These are phyloP conservation scores for Schlechtendalia chinensis DNA, from an alignment of 1,140 invertebrate species.

Conservation along the genomic window DNA sequence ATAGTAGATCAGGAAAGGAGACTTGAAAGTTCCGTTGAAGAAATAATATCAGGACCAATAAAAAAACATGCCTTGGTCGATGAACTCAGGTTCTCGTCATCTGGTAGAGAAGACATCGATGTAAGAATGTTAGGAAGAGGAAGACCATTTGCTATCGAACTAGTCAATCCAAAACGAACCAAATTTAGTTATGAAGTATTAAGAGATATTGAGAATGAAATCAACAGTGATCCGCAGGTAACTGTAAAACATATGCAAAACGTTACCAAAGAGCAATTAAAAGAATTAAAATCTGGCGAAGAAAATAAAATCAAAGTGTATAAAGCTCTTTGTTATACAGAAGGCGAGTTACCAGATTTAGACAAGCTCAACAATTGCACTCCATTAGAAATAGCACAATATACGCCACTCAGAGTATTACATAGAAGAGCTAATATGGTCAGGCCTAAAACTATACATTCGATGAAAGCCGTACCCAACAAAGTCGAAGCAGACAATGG, in stretches of 20 bases:
- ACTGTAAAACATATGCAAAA: slow-evolving; percentile 65
- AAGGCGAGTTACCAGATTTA: slow-evolving; percentile 59
- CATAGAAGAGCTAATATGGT: slow-evolving; percentile 73
- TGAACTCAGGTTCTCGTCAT: slow-evolving; percentile 75
- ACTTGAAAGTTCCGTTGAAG: slow-evolving; percentile 84
- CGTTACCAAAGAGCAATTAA: slow-evolving; percentile 58
- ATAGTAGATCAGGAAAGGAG: slow-evolving; percentile 77
- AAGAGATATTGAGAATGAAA: slow-evolving; percentile 60
- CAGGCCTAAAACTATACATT: slow-evolving; percentile 65
- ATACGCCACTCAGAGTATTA: slow-evolving; percentile 80
- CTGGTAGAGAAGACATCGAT: slow-evolving; percentile 93
- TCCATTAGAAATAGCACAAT: slow-evolving; percentile 66
- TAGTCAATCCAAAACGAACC: slow-evolving; percentile 67
- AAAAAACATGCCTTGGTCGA: slow-evolving; percentile 61
- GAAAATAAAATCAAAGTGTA: slow-evolving; percentile 83
- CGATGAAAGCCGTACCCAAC: slow-evolving; percentile 59
- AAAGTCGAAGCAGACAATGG: slow-evolving; percentile 28
- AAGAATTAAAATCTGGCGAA: slow-evolving; percentile 84
- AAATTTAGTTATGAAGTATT: slow-evolving; percentile 61
- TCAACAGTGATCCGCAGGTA: slow-evolving; percentile 65
- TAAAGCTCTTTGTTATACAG: slow-evolving; percentile 70
- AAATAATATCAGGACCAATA: slow-evolving; percentile 73
- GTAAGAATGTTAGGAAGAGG: slow-evolving; percentile 84
- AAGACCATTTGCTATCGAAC: slow-evolving; percentile 81
- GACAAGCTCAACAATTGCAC: slow-evolving; percentile 58